Percentiles rank a stretch among this genome's conserved stretches.
Conservation (phyloP, 2,888 invertebrate genomes). For the Aricia artaxerxes region DNA sequence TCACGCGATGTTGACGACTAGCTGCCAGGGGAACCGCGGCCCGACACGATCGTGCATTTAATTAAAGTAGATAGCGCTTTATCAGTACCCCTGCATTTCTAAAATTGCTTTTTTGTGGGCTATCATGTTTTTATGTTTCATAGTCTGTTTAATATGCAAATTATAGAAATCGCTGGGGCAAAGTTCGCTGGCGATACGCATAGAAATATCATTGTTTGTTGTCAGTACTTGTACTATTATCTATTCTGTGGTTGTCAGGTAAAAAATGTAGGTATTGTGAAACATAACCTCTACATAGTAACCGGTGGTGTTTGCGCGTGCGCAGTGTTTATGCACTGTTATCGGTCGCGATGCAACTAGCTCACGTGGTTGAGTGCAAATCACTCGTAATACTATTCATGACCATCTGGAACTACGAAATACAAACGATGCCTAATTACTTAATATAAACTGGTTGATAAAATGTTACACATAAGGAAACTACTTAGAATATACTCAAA, state of each 20-base stretch:
- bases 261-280: not conserved
- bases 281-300: constrained; percentile 1
- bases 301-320: constrained; percentile 2
- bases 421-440: not conserved
- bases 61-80: constrained; percentile 43
- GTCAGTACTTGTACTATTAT: not conserved
- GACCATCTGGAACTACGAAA: not conserved
- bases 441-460: not conserved
- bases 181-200: not conserved
- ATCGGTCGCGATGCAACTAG: not conserved
- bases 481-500: not conserved
- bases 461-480: not conserved
- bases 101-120: not conserved
- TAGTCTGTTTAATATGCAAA: constrained; percentile 20
- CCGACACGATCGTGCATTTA: constrained; percentile 52
- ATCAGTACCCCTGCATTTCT: constrained; percentile 8
- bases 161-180: constrained; percentile 3
- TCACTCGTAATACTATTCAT: not conserved
- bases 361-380: not conserved
- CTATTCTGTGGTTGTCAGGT: not conserved
- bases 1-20: constrained; percentile 70
- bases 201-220: not conserved
- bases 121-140: constrained; percentile 10
- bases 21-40: constrained; percentile 74
- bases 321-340: constrained; percentile 20